Base-by-base conservation (phyloP, 2,888 invertebrate genomes). In the Psylliodes chrysocephalus region DNA sequence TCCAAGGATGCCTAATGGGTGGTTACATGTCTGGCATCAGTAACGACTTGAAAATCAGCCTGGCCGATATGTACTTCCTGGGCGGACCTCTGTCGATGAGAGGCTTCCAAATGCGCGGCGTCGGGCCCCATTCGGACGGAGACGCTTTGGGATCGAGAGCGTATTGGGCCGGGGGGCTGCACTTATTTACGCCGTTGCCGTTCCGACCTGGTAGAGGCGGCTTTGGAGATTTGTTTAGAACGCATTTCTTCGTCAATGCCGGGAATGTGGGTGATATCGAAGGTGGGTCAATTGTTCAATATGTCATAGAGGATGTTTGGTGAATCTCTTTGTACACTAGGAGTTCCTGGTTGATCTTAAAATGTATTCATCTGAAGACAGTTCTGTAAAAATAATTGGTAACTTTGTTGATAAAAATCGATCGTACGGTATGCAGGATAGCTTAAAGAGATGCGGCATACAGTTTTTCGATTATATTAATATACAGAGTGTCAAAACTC, bases 61-160 rank as follows among this genome's bases (percentile, higher is more conserved):
- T 91, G 64, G 85, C 88, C 25, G 94, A 95, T 81, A 86, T 89
- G 73, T 93, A 92, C 84, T 95, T 90, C 83, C 84, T 96, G 46
- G 98, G 98, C 1, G 98, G 98, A 0, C 95, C 98, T 1, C 84
- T 93, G 67, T 90, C 92, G 40, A 78, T 98, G 18, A 85, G 98
- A 68, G 98, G 98, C 10, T 98, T 98, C 82, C 87, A 89, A 60
- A 88, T 89, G 82, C 87, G 93, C 68, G 94, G 96, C n/a, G 90
- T 92, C 19, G 96, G 96, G 0, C 94, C 96, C 0, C 91, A 92
- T 66, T 82, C 86, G 25, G 93, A 95, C 69, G 91, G 91, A 56
- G 89, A 89, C 75, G 87, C 91, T 2, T 80, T 90, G 0, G 94
- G 94, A 1, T 90, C 91, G 3, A 87, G 89, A 77, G 86, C 91